phyloP scores from a whole-genome alignment of 2,113 vertebrate genomes.

The Hucho hucho region DNA sequence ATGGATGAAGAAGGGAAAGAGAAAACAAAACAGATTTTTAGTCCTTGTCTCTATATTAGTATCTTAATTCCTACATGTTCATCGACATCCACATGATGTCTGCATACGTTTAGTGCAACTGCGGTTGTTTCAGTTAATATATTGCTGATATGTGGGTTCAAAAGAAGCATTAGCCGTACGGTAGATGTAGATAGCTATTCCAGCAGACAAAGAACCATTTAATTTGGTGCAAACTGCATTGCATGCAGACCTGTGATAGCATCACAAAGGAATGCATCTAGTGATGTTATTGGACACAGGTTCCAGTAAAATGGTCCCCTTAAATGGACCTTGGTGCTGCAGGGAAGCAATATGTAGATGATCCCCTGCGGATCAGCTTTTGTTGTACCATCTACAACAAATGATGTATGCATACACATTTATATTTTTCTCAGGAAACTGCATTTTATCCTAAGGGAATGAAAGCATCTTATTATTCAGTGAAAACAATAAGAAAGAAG shows the following conservation, averaged over 20 bases:
- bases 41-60: conserved; percentile 50
- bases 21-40: conserved; percentile 65
- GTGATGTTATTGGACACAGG: conserved; percentile 67
- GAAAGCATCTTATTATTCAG: conserved; percentile 51
- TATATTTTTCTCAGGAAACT: conserved; percentile 42
- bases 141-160: conserved; percentile 23
- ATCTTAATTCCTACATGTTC: conserved; percentile 27
- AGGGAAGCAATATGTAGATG: conserved; percentile 34
- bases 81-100: conserved; percentile 35
- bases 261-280: conserved; percentile 72
- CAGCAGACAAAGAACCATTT: conserved; percentile 52
- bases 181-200: conserved; percentile 26
- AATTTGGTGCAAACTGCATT: conserved; percentile 51
- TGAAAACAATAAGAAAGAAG: conserved; percentile 15
- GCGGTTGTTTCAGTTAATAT: conserved; percentile 19
- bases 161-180: conserved; percentile 14
- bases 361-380: conserved; percentile 18
- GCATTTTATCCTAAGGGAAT: conserved; percentile 43
- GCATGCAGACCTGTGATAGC: conserved; percentile 70
- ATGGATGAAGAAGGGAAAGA: conserved; percentile 61
- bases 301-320: conserved; percentile 51
- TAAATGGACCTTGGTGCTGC: conserved; percentile 51
- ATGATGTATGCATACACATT: neutral
- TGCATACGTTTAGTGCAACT: conserved; percentile 31
- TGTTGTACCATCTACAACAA: conserved; percentile 30